Base-by-base conservation (phyloP, 2,797 vertebrate genomes). In the Loris lydekkerianus region DNA sequence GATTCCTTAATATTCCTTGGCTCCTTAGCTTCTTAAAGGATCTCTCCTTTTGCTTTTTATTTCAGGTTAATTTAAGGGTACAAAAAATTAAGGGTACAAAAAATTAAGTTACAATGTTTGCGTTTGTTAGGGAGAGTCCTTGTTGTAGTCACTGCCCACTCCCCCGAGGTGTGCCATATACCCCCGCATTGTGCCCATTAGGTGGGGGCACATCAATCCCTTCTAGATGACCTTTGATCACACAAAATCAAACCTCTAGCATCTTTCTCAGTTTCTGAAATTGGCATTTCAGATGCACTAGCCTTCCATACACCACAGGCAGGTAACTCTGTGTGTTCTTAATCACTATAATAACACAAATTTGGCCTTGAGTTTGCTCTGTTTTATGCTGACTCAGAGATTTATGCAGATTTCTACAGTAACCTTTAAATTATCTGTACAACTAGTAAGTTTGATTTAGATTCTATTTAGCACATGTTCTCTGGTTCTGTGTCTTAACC, bases 361-460 rank as follows among this genome's bases (percentile, higher is more conserved):
- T 77, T 84, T 70, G 56, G 78, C 78, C 81, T 87, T 31, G 43
- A 46, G 34, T 75, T 92, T 95, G 56, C 58, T 34, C 40, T 29
- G n/a, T 70, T 94, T 83, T 85, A 73, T 49, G 69, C 88, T 96
- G 96, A 96, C 87, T 46, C 86, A 25, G 91, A 20, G 7, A 75
- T 97, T 49, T 49, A 88, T 10, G 56, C 69, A 93, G 72, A 97
- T 94, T 96, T 97, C 89, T 84, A 93, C 89, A 80, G 84, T 92
- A 91, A 93, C 37, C 56, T 86, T 96, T 92, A 96, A 89, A 86
- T 96, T 49, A 86, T 94, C 4, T 89, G 81, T 43, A 94, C 73
- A 72, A 95, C 67, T 83, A 94, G 78, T 49, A 70, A 58, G 46
- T 89, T 93, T 89, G 49, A 69, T 93, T 67, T 91, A 65, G 85